Evolutionary conservation across 64 coral and sea anemone genomes (phyloP), one percentile per base, ranked within the genome.

Genomic region (Astreopora myriophthalma): DNA sequence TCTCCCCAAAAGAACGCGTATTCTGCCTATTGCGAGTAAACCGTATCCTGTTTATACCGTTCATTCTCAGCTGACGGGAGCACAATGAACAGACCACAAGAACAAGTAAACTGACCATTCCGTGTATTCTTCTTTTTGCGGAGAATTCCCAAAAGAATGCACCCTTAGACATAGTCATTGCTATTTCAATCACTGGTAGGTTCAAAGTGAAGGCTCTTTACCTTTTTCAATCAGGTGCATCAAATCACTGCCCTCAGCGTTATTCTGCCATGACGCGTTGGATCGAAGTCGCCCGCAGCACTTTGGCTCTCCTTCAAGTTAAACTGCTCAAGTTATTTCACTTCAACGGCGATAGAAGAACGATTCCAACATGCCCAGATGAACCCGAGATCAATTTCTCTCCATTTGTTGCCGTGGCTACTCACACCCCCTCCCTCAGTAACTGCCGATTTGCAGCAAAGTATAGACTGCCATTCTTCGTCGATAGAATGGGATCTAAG

Each of bases 381-480:
- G 36, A 46, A 33, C 74, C 89, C 2, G 40, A 10, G 1, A 90
- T 94, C 8, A 90, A 81, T 39, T 93, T 95, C 71, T 48, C 67
- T 30, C 85, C 79, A 4, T 57, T 27, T 8, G 60, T 79, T 30
- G 87, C 72, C 37, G 96, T 95, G 4, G 84, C 93, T 3, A 92
- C 70, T 20, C 85, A 98, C 30, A 35, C 40, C 1, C 34, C 63
- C n/a, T 68, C 34, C 4, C 3, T 14, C 6, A 58, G 39, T 30
- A 64, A 42, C 40, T 93, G 89, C 58, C 71, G 48, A 20, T 37
- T 17, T 11, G 66, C 93, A 20, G 93, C 90, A 5, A 12, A 6
- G 30, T 89, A 95, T 25, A 78, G 74, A 12, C 38, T 98, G 33
- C 96, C 93, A 6, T 98, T 98, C 42, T 98, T 91, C 68, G 87